Conservation (phyloP, 2,888 invertebrate genomes). For the Plebejus anna region DNA sequence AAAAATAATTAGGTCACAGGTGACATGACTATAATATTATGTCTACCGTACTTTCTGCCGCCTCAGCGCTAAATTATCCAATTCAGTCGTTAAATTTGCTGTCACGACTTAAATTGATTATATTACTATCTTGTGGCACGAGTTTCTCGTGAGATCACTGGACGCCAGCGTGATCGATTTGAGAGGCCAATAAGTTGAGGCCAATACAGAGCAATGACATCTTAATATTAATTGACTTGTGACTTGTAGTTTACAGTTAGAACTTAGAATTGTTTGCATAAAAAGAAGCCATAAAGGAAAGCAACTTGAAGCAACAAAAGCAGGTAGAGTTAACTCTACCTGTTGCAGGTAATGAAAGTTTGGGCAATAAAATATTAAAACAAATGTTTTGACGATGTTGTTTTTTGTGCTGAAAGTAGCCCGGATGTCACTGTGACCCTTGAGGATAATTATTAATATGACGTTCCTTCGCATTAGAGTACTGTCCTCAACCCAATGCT, state of each 20-base stretch:
- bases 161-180: not conserved
- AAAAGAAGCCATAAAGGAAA: not conserved
- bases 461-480: too few relatives aligned
- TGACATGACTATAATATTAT: too few relatives aligned
- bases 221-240: not conserved
- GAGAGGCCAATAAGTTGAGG: not conserved
- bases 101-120: not conserved
- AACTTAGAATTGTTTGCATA: not conserved
- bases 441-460: too few relatives aligned
- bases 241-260: slow-evolving; percentile 25
- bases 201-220: slow-evolving; percentile 9
- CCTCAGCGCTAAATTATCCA: too few relatives aligned
- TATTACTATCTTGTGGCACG: not conserved
- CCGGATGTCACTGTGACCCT: too few relatives aligned
- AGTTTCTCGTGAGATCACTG: not conserved
- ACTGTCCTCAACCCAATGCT: too few relatives aligned
- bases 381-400: too few relatives aligned
- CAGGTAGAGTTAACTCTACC: not conserved
- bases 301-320: not conserved
- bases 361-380: not conserved
- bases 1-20: not conserved
- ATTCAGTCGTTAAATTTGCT: not conserved
- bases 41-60: too few relatives aligned
- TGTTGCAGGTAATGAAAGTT: not conserved
- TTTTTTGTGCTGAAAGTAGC: too few relatives aligned